Base-by-base conservation (phyloP, 2,797 vertebrate species). In the Macrochelys suwanniensis region DNA sequence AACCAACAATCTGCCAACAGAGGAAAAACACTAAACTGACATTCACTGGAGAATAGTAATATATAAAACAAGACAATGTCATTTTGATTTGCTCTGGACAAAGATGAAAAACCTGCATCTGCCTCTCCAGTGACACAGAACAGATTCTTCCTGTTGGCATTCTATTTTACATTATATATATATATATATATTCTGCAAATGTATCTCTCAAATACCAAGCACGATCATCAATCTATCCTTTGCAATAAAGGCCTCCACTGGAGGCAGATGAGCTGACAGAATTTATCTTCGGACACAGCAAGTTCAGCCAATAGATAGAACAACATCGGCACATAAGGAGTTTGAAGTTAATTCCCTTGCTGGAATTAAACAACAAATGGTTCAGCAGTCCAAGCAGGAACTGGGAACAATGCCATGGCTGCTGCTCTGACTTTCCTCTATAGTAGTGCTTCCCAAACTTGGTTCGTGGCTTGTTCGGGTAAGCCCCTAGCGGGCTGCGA, bases 291-390 rank as follows among this genome's bases (percentile, higher is more conserved):
- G 89, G 84, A 97, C 87, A 95, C 45, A 92, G 61, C 86, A 95
- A 96, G 91, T 96, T 95, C 92, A 94, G 96, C 87, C 93, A 95
- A 94, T 5, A 92, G 85, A 97, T 0, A 87, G 89, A 95, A 95
- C 95, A 95, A 87, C 33, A 3, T 28, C 94, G 94, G 94, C 92
- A 95, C 91, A 93, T 84, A 88, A 85, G 90, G 77, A 96, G 93
- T 81, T 97, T 95, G 93, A 97, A 93, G 89, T 96, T 97, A 97
- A 97, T 95, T 94, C 93, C 89, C 90, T 77, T 96, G 92, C 93
- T 96, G 92, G 94, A 96, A 97, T 92, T 93, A 92, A 94, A 89
- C 77, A 90, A 76, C 92, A 95, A 97, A 96, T 85, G 92, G 89
- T 94, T 97, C 91, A 92, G 94, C 65, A 93, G 81, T 51, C 89